Conservation (phyloP, 2,888 invertebrate genomes). For the Mythimna loreyi region DNA sequence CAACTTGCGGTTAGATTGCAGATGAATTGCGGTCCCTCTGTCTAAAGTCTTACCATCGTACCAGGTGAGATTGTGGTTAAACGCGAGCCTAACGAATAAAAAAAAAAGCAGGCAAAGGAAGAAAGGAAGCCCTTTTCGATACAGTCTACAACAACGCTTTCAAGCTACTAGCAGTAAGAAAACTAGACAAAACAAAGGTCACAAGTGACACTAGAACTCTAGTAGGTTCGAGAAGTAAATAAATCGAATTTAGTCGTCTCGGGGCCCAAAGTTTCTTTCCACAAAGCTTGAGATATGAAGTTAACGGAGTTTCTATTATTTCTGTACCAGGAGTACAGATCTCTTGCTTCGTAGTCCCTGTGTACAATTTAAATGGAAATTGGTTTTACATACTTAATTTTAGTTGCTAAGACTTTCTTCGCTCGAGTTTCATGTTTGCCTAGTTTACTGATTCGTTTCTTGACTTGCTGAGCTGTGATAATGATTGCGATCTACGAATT, state of each 20-base stretch:
- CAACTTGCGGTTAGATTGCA: no score
- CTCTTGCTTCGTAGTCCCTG: conserved; percentile 43
- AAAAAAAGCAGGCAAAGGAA: no score
- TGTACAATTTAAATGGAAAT: conserved; percentile 65
- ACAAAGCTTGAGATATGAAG: conserved; percentile 66
- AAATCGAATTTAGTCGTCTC: conserved; percentile 74
- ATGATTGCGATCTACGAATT: conserved; percentile 34
- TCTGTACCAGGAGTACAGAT: conserved; percentile 47
- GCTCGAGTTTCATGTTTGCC: conserved; percentile 40
- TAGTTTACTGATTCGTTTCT: conserved; percentile 28
- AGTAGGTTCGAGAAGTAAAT: conserved; percentile 60
- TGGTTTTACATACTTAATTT: conserved; percentile 54
- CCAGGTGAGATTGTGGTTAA: no score
- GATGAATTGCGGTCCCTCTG: no score
- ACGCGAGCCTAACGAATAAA: no score
- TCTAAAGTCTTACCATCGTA: no score
- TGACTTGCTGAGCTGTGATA: conserved; percentile 23
- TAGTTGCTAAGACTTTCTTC: conserved; percentile 45
- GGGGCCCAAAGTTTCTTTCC: conserved; percentile 61
- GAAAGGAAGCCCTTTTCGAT: no score
- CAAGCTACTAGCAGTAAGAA: conserved; percentile 21
- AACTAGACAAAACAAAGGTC: conserved; percentile 31
- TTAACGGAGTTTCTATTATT: conserved; percentile 61
- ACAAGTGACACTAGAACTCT: conserved; percentile 29
- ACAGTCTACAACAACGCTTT: conserved; percentile 6